These are phyloP conservation scores for Rhegmatorhina hoffmannsi DNA, from an alignment of 2,113 vertebrate genomes.

Conservation along the genomic window DNA sequence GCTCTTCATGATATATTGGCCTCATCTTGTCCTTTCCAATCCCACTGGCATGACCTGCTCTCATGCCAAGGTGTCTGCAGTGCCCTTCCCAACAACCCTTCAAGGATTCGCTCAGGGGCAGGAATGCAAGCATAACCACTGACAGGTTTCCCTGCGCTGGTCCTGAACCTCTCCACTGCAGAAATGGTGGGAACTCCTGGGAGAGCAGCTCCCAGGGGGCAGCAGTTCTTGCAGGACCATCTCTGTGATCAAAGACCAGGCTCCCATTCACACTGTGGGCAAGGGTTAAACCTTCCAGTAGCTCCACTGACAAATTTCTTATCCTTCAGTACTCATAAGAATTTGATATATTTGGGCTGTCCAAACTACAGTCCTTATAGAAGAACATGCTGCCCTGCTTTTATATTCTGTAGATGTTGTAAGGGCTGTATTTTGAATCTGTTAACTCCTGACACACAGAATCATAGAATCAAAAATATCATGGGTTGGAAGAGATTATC, in stretches of 20 bases:
- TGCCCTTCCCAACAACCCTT: not conserved
- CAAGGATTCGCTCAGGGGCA: not conserved
- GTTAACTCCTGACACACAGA: not conserved
- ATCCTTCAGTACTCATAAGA: not conserved
- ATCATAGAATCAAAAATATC: not conserved
- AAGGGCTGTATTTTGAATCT: not conserved
- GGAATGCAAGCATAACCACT: not conserved
- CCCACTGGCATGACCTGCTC: not conserved
- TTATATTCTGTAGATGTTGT: not conserved
- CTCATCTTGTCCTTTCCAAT: not conserved
- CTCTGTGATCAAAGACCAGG: not conserved
- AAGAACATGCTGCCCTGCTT: not conserved
- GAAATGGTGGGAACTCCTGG: not conserved
- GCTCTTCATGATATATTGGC: not conserved
- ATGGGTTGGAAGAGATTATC: not conserved
- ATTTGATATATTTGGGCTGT: not conserved
- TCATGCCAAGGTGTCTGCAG: not conserved
- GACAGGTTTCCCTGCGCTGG: not conserved
- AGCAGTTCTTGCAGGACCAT: not conserved
- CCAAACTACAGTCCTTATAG: not conserved
- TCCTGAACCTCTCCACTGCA: not conserved
- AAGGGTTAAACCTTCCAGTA: not conserved
- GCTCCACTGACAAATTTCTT: not conserved
- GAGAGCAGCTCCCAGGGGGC: not conserved
- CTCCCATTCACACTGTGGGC: accelerated